phyloP scores from a whole-genome alignment of 2,113 vertebrate genomes.

The Saimiri boliviensis region DNA sequence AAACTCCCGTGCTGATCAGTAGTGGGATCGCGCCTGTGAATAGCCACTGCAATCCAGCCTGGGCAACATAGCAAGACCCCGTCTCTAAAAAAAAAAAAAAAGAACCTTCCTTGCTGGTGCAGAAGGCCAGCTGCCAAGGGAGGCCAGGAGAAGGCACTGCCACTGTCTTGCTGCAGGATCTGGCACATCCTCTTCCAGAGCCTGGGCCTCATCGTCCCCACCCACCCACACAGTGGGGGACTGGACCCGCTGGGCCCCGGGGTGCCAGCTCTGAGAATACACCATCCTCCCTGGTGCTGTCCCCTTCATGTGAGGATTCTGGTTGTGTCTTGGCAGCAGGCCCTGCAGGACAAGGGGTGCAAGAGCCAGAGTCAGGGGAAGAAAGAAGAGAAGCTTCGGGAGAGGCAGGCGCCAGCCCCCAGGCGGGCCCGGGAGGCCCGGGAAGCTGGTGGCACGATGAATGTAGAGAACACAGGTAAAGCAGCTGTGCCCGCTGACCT shows the following conservation, averaged over 20 bases:
- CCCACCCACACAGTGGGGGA: neutral
- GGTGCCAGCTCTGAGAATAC: neutral
- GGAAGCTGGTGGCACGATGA: conserved; percentile 74
- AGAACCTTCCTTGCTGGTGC: neutral
- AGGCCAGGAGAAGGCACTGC: accelerated
- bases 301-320: conserved; percentile 62
- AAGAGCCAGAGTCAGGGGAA: conserved; percentile 84
- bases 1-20: too few species aligned
- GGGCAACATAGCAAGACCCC: too few species aligned
- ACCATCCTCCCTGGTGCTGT: neutral
- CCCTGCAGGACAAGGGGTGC: conserved; percentile 84
- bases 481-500: neutral
- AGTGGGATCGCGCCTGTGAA: too few species aligned
- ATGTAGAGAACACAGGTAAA: conserved; percentile 84
- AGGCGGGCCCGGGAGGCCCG: conserved; percentile 47
- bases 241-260: accelerated
- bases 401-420: conserved; percentile 6
- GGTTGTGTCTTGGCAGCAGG: conserved; percentile 80
- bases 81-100: too few species aligned
- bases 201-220: neutral
- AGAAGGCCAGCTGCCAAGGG: accelerated
- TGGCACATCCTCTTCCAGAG: neutral
- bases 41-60: too few species aligned
- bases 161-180: neutral
- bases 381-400: conserved; percentile 79